phyloP scores from a whole-genome alignment of 2,797 vertebrate genomes.

The Microctenopoma steveboyesi region DNA sequence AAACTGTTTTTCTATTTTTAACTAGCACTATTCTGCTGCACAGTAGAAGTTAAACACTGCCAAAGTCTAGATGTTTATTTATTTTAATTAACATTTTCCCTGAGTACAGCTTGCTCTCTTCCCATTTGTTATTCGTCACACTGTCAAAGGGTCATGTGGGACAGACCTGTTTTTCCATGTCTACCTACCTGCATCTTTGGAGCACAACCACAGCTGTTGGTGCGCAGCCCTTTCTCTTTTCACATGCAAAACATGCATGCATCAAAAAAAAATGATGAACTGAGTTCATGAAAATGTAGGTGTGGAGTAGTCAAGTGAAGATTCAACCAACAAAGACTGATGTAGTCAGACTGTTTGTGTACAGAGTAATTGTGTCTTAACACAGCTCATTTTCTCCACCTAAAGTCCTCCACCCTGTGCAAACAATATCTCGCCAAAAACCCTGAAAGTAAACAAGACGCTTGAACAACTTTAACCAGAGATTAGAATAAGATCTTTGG shows the following conservation, averaged over 20 bases:
- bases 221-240: neutral
- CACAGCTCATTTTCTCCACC: conserved; percentile 54
- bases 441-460: conserved; percentile 80
- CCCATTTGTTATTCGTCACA: conserved; percentile 10
- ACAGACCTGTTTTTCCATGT: neutral
- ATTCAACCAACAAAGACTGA: conserved; percentile 41
- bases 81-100: conserved; percentile 27
- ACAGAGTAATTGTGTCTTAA: conserved; percentile 67
- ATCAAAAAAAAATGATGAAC: conserved; percentile 8
- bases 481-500: conserved; percentile 41
- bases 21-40: neutral
- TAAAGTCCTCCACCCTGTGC: conserved; percentile 81
- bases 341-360: conserved; percentile 67
- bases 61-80: conserved; percentile 3
- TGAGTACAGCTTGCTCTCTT: conserved; percentile 12
- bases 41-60: neutral
- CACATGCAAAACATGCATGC: neutral
- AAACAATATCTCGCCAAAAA: conserved; percentile 77
- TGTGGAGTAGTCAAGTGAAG: conserved; percentile 23
- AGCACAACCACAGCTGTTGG: conserved; percentile 19
- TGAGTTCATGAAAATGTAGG: neutral
- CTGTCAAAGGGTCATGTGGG: neutral
- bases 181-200: neutral
- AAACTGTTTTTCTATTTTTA: neutral
- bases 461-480: conserved; percentile 36